A percentile compares a stretch with the other conserved stretches of the same genome.
These are phyloP conservation scores for Araneus ventricosus DNA, from an alignment of 1,140 invertebrate species.

Conservation along the genomic window DNA sequence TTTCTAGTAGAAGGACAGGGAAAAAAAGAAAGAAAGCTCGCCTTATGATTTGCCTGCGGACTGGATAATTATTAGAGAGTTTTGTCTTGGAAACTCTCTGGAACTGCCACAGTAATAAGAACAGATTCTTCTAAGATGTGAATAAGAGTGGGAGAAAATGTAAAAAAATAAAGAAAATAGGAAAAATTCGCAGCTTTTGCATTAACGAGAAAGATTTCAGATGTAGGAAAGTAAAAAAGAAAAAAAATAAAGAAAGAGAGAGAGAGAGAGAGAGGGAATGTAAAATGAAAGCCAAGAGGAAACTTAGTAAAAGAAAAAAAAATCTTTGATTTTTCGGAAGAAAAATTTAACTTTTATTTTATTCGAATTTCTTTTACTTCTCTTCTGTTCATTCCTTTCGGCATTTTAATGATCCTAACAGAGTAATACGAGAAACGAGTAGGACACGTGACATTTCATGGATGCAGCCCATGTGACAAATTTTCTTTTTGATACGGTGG, in stretches of 20 bases:
- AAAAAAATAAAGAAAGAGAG: not conserved
- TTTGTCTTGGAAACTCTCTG: conserved; percentile 37
- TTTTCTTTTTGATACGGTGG: conserved; percentile 16
- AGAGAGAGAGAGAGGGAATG: not conserved
- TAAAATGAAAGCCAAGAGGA: conserved; percentile 13
- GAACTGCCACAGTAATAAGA: conserved; percentile 55
- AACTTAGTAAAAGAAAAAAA: conserved; percentile 2
- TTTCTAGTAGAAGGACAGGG: not conserved
- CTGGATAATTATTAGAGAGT: conserved; percentile 63
- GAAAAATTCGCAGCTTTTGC: conserved; percentile 55
- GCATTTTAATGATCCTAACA: conserved; percentile 65
- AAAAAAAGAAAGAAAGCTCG: conserved; percentile 17
- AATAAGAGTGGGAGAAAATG: not conserved
- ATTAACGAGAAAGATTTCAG: conserved; percentile 48
- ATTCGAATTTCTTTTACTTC: not conserved
- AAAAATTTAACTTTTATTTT: conserved; percentile 54
- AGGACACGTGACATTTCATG: conserved; percentile 12
- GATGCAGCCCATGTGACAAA: conserved; percentile 7
- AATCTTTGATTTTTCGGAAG: conserved; percentile 37
- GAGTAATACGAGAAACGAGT: conserved; percentile 24
- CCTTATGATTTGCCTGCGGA: conserved; percentile 49
- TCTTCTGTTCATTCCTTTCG: conserved; percentile 31
- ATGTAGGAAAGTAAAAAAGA: conserved; percentile 12
- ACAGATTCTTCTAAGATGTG: conserved; percentile 37
- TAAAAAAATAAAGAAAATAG: not conserved